Evolutionary conservation across 2,888 invertebrate species (phyloP), one percentile per base, ranked within the genome.

Genomic region (Ephialtes manifestator): DNA sequence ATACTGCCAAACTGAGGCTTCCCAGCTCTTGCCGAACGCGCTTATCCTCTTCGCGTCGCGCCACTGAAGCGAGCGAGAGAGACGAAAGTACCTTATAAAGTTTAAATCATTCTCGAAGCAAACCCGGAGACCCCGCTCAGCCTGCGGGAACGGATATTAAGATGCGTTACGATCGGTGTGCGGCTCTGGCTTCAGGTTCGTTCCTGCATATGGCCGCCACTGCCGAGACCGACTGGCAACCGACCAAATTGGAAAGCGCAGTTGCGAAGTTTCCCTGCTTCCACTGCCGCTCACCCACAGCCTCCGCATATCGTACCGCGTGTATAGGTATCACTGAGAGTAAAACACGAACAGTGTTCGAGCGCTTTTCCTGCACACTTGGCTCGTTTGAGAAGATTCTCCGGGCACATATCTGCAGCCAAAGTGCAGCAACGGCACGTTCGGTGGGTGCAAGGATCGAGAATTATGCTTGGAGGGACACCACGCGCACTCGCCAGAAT

Each of bases 221-320:
- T 76, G 82, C 80, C 86, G 87, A 85, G 79, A 87, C 88, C 90
- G 88, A 90, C 90, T 93, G 93, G 93, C 92, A 91, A 84, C 86
- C 86, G 84, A 92, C 91, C 91, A 93, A 93, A 93, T 93, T 93
- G 92, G 91, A 92, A 91, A 93, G 90, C 88, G 89, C 89, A 90
- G 87, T 90, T 89, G 90, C 88, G 85, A 91, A 91, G 85, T 91
- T 90, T 89, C 87, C 86, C 83, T 67, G 82, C 85, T 82, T 82
- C 55, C 46, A 75, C n/a, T 75, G 82, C 76, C 83, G 78, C 71
- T 81, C 80, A 81, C 53, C 71, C 79, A 78, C 84, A 74, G 68
- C 60, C 81, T 77, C 78, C 15, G 60, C 70, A 76, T 76, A 63
- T 77, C 72, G 48, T 58, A 43, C 55, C 48, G 35, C 31, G 67